Conservation (phyloP, 2,888 invertebrate genomes). For the Lymantria monacha region DNA sequence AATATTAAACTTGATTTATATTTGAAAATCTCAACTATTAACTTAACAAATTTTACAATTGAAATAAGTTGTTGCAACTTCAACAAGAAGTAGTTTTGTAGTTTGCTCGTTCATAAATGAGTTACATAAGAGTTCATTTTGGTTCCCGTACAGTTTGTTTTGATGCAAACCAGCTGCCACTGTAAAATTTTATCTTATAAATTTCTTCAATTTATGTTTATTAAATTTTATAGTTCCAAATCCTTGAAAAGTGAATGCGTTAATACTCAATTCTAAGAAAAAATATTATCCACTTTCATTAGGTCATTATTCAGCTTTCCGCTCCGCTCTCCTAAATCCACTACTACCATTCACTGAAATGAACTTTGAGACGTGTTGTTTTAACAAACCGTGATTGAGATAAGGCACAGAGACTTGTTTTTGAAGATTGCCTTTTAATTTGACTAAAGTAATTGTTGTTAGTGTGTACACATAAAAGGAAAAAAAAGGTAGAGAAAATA, state of each 20-base stretch:
- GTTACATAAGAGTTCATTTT: not conserved
- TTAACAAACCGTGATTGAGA: slow-evolving; percentile 34
- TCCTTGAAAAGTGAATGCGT: too few species aligned
- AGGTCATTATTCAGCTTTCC: not conserved
- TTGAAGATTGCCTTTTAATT: slow-evolving; percentile 59
- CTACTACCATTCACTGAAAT: slow-evolving; percentile 21
- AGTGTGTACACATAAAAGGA: slow-evolving; percentile 60
- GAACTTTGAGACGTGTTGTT: slow-evolving; percentile 20
- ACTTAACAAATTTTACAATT: not conserved
- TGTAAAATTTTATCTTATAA: slow-evolving; percentile 40
- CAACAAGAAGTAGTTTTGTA: not conserved
- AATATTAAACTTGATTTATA: not conserved
- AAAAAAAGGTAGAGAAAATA: slow-evolving; percentile 43
- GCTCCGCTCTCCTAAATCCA: slow-evolving; percentile 17
- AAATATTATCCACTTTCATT: not conserved
- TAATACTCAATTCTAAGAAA: not conserved
- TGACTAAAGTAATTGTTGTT: slow-evolving; percentile 58
- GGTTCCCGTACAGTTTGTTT: not conserved
- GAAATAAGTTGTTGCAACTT: not conserved
- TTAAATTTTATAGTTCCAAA: too few species aligned
- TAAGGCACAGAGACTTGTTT: slow-evolving; percentile 57
- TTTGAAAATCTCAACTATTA: too few species aligned
- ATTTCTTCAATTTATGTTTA: too few species aligned
- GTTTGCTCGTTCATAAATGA: too few species aligned
- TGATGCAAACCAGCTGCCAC: slow-evolving; percentile 21